Conservation (phyloP, 2,797 vertebrate species). For the Mallotus villosus region DNA sequence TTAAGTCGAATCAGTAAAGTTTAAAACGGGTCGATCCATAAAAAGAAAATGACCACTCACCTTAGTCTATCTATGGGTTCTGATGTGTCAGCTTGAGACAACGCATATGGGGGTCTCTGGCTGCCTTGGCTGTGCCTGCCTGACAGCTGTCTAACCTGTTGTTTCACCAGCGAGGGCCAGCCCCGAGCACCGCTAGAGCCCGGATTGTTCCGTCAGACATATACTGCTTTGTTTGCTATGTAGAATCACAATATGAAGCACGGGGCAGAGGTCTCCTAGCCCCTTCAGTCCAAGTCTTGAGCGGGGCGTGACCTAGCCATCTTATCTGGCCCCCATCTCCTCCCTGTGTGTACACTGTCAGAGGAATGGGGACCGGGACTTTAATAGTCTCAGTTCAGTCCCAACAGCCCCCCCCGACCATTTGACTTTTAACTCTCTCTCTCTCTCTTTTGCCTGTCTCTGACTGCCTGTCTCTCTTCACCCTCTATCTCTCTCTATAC, state of each 20-base stretch:
- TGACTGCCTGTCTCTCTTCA: too few relatives aligned
- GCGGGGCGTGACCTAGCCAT: conserved; percentile 62
- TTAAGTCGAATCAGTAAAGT: conserved; percentile 4
- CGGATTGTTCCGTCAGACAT: conserved; percentile 67
- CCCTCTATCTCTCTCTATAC: not conserved
- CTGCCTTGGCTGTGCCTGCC: conserved; percentile 40
- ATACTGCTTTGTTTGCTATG: conserved; percentile 59
- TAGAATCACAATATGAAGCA: conserved; percentile 65
- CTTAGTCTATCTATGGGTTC: conserved; percentile 44
- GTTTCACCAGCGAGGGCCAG: conserved; percentile 61
- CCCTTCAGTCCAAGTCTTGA: conserved; percentile 69
- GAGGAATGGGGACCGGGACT: conserved; percentile 8
- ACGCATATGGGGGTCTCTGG: conserved; percentile 39
- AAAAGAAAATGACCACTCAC: conserved; percentile 53
- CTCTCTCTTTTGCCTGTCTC: not conserved
- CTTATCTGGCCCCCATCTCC: conserved; percentile 74
- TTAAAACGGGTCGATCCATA: conserved; percentile 21
- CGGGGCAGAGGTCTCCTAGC: conserved; percentile 54
- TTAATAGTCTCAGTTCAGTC: not conserved
- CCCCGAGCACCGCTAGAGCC: conserved; percentile 56
- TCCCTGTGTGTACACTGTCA: conserved; percentile 58
- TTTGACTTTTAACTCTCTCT: not conserved
- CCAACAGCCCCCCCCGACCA: not conserved
- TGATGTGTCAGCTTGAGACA: conserved; percentile 34
- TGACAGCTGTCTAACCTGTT: conserved; percentile 74